Conservation (phyloP, 2,888 invertebrate genomes). For the Ctena decussata region DNA sequence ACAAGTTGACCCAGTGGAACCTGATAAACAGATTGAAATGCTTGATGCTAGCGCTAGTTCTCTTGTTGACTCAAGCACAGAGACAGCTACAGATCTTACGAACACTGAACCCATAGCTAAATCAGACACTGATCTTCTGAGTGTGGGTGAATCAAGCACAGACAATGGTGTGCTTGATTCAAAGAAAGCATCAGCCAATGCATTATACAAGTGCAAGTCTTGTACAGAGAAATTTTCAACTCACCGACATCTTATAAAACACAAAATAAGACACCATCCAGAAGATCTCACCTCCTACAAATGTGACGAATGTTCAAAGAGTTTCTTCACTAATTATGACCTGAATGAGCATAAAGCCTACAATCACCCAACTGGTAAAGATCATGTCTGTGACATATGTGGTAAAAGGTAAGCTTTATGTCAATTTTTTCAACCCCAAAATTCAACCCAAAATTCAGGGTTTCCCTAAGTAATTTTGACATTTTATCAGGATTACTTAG, state of each 20-base stretch:
- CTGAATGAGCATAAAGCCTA: background rate
- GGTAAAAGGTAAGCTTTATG: background rate
- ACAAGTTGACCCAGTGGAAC: background rate
- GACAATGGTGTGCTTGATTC: background rate
- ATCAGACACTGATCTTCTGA: too few species aligned
- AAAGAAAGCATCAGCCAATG: background rate
- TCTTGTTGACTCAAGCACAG: background rate
- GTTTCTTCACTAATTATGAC: background rate
- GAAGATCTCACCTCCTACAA: background rate
- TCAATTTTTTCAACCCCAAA: too few species aligned
- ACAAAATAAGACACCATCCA: slow-evolving; percentile 22
- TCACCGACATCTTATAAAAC: slow-evolving; percentile 14
- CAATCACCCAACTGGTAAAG: background rate
- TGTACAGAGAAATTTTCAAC: slow-evolving; percentile 23
- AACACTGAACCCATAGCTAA: too few species aligned
- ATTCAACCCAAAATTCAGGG: too few species aligned
- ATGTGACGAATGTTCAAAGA: background rate
- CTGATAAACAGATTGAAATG: background rate
- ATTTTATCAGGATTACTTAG: too few species aligned
- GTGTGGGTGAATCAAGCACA: background rate
- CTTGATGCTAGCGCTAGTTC: background rate
- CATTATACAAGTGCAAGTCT: slow-evolving; percentile 19
- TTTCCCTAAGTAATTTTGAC: too few species aligned
- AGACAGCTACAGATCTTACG: background rate
- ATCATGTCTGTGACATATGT: background rate